A percentile compares a stretch with the other conserved stretches of the same genome.
Evolutionary conservation across 2,797 vertebrate genomes (phyloP).

Genomic region (Xyrichtys novacula): DNA sequence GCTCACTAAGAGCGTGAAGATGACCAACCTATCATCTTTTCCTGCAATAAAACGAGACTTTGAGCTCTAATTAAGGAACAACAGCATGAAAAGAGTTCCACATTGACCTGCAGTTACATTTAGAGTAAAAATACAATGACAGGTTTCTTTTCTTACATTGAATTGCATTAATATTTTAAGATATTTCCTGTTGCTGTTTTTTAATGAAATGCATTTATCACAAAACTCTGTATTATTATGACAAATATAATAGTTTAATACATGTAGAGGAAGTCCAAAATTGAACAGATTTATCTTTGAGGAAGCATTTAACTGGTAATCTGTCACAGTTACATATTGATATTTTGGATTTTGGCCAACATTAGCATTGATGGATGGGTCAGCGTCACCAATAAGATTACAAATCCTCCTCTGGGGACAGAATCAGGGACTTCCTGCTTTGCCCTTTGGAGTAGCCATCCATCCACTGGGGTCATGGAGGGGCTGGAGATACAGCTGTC

Average conservation of each 20-base stretch:
- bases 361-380: background rate
- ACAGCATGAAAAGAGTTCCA: background rate
- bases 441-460: background rate
- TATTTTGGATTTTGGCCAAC: background rate
- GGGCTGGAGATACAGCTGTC: no score
- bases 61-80: background rate
- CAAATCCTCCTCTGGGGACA: background rate
- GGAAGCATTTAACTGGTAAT: background rate
- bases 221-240: background rate
- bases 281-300: background rate
- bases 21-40: background rate
- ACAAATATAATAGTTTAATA: no score
- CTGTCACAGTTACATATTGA: background rate
- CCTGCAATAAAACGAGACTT: background rate
- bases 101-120: background rate
- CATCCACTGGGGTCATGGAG: no score
- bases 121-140: no score
- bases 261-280: no score
- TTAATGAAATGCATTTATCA: no score
- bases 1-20: background rate
- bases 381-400: conserved; percentile 1
- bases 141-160: no score
- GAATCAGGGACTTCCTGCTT: background rate
- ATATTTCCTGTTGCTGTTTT: no score
- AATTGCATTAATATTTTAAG: no score